Evolutionary conservation across 2,113 vertebrate genomes (phyloP).

Genomic region (Labrus mixtus): DNA sequence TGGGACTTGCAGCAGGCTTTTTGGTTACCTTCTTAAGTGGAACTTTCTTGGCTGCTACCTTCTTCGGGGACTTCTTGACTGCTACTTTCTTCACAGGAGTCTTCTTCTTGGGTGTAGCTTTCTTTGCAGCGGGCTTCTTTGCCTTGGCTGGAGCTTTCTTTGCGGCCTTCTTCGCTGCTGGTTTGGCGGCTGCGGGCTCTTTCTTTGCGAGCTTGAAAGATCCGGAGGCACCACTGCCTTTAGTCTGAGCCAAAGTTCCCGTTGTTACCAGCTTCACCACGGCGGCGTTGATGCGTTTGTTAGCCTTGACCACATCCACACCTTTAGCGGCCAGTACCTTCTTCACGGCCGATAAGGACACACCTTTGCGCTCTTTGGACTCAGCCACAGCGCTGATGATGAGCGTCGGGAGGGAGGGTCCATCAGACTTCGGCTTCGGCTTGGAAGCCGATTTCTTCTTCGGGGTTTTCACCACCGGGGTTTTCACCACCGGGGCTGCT

Average conservation of each 20-base stretch:
- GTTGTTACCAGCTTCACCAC: constrained; percentile 14
- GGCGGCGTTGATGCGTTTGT: constrained; percentile 41
- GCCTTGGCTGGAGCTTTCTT: constrained; percentile 9
- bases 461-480: neutral
- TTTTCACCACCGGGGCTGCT: constrained; percentile 27
- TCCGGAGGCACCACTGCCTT: constrained; percentile 39
- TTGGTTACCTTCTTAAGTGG: constrained; percentile 7
- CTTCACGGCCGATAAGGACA: constrained; percentile 33
- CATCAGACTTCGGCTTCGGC: neutral
- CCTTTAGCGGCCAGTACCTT: constrained; percentile 22
- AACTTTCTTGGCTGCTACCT: neutral
- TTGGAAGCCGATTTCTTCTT: constrained; percentile 32
- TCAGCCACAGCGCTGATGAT: constrained; percentile 7
- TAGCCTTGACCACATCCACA: constrained; percentile 26
- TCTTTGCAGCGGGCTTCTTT: constrained; percentile 31
- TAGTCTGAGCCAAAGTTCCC: neutral
- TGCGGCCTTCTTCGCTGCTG: neutral
- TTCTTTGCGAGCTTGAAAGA: constrained; percentile 50
- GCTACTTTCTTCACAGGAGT: neutral
- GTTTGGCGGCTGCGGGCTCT: constrained; percentile 12
- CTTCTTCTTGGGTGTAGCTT: neutral
- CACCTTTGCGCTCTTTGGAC: constrained; percentile 31
- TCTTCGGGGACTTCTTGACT: constrained; percentile 11
- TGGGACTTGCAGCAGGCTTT: neutral
- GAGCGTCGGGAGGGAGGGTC: constrained; percentile 12